Percentiles rank a stretch among this genome's conserved stretches.
phyloP scores from a whole-genome alignment of 2,888 invertebrate genomes.

The Drosophila kuntzei region DNA sequence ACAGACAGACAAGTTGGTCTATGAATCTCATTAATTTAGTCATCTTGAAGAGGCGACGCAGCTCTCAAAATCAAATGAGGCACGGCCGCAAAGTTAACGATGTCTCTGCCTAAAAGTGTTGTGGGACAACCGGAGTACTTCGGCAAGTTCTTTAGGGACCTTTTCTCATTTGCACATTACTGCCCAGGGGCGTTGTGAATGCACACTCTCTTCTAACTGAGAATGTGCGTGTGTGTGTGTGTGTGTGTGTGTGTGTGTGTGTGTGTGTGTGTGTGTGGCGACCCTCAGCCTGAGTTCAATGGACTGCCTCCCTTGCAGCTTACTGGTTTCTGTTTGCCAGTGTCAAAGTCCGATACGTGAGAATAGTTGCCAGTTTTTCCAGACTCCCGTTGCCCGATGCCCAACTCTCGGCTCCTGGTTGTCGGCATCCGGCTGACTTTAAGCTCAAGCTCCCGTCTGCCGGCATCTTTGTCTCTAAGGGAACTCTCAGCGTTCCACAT shows the following conservation, averaged over 20 bases:
- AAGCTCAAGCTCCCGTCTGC: not conserved
- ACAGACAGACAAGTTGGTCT: slow-evolving; percentile 12
- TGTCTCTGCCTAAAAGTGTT: slow-evolving; percentile 35
- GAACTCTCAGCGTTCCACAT: slow-evolving; percentile 54
- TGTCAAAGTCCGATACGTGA: slow-evolving; percentile 35
- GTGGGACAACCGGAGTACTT: slow-evolving; percentile 20
- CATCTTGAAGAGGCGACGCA: slow-evolving; percentile 30
- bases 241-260: slow-evolving; percentile 19
- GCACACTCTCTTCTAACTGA: slow-evolving; percentile 1
- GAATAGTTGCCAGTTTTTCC: slow-evolving; percentile 14
- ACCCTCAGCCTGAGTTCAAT: slow-evolving; percentile 46
- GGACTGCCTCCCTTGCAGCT: slow-evolving; percentile 52
- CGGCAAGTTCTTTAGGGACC: slow-evolving; percentile 47
- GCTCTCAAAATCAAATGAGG: slow-evolving; percentile 56
- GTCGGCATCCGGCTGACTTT: slow-evolving; percentile 10
- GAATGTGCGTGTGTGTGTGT: slow-evolving; percentile 3
- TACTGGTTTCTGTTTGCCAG: slow-evolving; percentile 32
- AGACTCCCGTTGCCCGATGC: not conserved
- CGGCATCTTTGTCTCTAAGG: slow-evolving; percentile 21
- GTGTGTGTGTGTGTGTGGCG: slow-evolving; percentile 12
- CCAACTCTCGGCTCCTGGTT: not conserved
- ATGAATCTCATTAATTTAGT: slow-evolving; percentile 69
- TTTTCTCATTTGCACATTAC: slow-evolving; percentile 52
- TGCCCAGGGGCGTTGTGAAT: slow-evolving; percentile 41
- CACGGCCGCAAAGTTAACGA: slow-evolving; percentile 56